Conservation (phyloP, 1,140 invertebrate species). For the Diorhabda sublineata region DNA sequence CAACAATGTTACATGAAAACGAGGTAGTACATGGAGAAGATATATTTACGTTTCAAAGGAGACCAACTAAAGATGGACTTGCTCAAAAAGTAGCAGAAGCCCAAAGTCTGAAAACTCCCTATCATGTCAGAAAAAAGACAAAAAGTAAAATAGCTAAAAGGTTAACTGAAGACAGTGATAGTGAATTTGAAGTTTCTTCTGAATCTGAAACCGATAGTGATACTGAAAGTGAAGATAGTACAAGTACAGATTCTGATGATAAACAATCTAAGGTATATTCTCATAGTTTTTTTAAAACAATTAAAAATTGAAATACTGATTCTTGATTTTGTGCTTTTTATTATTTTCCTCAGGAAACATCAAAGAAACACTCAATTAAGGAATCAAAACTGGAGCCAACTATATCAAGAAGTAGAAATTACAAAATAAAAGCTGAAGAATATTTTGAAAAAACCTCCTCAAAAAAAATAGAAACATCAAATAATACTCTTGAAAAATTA, state of each 20-base stretch:
- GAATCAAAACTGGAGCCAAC: conserved; percentile 17
- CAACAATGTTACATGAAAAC: conserved; percentile 31
- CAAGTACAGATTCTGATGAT: conserved; percentile 12
- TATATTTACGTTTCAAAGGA: conserved; percentile 35
- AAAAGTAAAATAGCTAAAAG: conserved; percentile 21
- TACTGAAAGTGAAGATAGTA: conserved; percentile 25
- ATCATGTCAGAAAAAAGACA: conserved; percentile 26
- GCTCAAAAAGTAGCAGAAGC: conserved; percentile 26
- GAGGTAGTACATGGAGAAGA: conserved; percentile 32
- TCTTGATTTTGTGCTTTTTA: too few relatives aligned
- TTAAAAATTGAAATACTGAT: too few relatives aligned
- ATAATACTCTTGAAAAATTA: conserved; percentile 73
- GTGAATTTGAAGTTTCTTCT: conserved; percentile 30
- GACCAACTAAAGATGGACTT: conserved; percentile 26
- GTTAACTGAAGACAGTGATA: conserved; percentile 30
- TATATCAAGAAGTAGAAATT: conserved; percentile 37
- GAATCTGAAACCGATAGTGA: conserved; percentile 17
- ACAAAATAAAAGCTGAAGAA: conserved; percentile 60
- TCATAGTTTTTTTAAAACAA: too few relatives aligned
- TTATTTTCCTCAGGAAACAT: neutral
- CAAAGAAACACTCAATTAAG: conserved; percentile 3
- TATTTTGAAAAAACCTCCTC: conserved; percentile 61
- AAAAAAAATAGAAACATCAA: conserved; percentile 67
- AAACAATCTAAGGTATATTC: neutral
- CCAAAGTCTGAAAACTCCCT: conserved; percentile 28